Conservation (phyloP, 2,888 invertebrate species). For the Caenorhabditis sp. region DNA sequence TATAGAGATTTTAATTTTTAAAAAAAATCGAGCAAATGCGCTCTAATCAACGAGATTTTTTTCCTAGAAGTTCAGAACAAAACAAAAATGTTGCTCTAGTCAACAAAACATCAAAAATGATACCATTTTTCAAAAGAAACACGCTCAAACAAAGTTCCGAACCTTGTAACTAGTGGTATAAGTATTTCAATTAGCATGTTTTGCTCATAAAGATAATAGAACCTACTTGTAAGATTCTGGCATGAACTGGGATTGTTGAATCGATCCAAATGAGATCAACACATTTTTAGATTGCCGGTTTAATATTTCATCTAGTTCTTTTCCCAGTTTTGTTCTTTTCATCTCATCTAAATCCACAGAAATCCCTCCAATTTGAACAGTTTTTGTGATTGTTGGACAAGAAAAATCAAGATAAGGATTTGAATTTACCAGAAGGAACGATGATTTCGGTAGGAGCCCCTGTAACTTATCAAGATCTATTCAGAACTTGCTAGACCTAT, state of each 20-base stretch:
- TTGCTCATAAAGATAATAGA: too few species aligned
- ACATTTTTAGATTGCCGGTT: constrained; percentile 10
- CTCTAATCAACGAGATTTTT: too few species aligned
- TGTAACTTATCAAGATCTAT: too few species aligned
- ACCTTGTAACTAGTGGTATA: too few species aligned
- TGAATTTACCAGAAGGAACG: constrained; percentile 31
- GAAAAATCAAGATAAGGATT: constrained; percentile 37
- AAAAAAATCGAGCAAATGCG: too few species aligned
- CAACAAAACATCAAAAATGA: too few species aligned
- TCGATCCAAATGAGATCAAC: constrained; percentile 30
- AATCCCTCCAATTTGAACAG: constrained; percentile 31
- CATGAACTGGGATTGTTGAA: constrained; percentile 27
- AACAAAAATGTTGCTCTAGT: too few species aligned
- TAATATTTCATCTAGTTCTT: constrained; percentile 9
- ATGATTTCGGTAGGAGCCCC: neutral
- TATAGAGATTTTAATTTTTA: too few species aligned
- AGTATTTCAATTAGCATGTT: too few species aligned
- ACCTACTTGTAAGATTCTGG: constrained; percentile 11
- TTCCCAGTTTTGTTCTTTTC: constrained; percentile 10
- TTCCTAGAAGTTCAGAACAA: too few species aligned
- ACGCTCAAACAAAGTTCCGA: too few species aligned
- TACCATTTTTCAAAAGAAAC: too few species aligned
- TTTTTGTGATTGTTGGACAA: constrained; percentile 22
- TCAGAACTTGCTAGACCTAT: neutral
- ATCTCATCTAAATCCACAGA: constrained; percentile 12